Percentiles rank a stretch among this genome's conserved stretches.
These are phyloP conservation scores for Leptopilina syphax DNA, from an alignment of 2,888 invertebrate genomes.

Conservation along the genomic window DNA sequence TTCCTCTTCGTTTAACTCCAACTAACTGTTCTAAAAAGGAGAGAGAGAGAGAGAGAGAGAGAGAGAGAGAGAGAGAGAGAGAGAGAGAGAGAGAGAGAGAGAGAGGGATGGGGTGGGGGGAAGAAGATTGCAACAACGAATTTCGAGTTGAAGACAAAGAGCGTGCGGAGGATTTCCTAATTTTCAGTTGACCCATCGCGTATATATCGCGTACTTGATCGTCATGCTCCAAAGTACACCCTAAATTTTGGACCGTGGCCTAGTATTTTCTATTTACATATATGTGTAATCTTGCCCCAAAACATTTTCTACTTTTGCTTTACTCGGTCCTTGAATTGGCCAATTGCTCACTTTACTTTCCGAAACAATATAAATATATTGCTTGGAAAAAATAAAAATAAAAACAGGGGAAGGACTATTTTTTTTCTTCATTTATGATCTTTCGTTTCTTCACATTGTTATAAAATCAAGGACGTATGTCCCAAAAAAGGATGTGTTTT, in stretches of 20 bases:
- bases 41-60: no score
- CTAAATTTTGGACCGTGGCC: slow-evolving; percentile 42
- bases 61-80: no score
- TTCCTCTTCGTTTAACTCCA: slow-evolving; percentile 19
- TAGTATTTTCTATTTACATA: slow-evolving; percentile 21
- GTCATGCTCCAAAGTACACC: slow-evolving; percentile 48
- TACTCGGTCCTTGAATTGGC: slow-evolving; percentile 28
- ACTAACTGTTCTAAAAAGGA: background rate
- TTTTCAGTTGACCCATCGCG: slow-evolving; percentile 19
- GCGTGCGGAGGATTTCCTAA: slow-evolving; percentile 25
- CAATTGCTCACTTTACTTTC: slow-evolving; percentile 40
- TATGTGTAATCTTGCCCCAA: slow-evolving; percentile 16
- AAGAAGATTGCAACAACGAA: slow-evolving; percentile 23
- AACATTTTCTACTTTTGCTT: background rate
- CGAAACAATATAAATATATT: slow-evolving; percentile 39
- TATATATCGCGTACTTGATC: slow-evolving; percentile 55
- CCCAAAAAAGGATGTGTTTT: background rate
- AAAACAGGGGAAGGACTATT: background rate
- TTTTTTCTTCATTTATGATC: background rate
- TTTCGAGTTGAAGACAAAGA: slow-evolving; percentile 34
- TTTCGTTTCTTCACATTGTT: background rate
- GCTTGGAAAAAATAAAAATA: background rate
- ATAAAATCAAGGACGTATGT: slow-evolving; percentile 13
- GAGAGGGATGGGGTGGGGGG: no score
- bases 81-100: no score